Base-by-base conservation (phyloP, 2,888 invertebrate species). In the Neoscelio sp. region DNA sequence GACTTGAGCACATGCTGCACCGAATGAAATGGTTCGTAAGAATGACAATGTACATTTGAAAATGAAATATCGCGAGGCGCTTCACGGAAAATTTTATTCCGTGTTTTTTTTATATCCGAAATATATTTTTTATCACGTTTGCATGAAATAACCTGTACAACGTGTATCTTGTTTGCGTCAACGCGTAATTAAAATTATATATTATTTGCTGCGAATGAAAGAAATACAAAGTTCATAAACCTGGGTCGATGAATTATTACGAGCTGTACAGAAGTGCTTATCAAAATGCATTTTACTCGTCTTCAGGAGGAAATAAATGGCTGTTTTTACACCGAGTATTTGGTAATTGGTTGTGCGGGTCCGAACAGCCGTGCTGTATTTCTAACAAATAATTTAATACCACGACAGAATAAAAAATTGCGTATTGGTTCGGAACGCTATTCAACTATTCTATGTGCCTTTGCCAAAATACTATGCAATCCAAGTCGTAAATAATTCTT, bases 271-370 rank as follows among this genome's bases (percentile, higher is more conserved):
- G 56, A 70, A 64, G 52, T 52, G 68, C 62, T 70, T 62, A 68
- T 64, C 62, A 56, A 67, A 67, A 38, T 64, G 50, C 56, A 38
- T 68, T 76, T 48, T 23, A 48, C 52, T 52, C 52, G 67, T 28
- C 44, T 60, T 28, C 20, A 50, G 33, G 17, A 60, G 38, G 15
- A 67, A 67, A 76, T 26, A 48, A 76, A 76, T 56, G 62, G 40
- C 23, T 64, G 42, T 64, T 67, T 76, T 70, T 60, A 10, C 64
- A 64, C 30, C 40, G 68, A 70, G 56, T 50, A 76, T 48, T 76
- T 64, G 64, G 68, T 70, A 76, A 76, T 76, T 76, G 76, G 68
- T 70, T 70, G 64, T 54, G 48, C 30, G 35, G 46, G 15, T n/a
- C 2, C 50, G 40, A 67, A 35, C 33, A 12, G 12, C n/a, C 13